These are phyloP conservation scores for Brachypalpus laphriformis DNA, from an alignment of 2,888 invertebrate genomes.

Conservation along the genomic window DNA sequence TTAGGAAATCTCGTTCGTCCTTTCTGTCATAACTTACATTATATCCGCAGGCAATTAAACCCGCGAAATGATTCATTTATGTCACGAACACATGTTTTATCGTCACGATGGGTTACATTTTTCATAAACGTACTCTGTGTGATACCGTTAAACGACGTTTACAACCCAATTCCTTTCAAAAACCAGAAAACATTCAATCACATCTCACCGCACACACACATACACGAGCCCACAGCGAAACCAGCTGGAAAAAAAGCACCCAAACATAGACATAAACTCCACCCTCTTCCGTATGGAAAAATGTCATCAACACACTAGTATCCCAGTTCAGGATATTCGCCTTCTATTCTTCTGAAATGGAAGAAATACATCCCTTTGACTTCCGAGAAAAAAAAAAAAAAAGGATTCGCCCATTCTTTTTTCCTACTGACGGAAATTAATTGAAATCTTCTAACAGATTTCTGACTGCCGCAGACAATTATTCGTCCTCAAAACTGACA, in stretches of 20 bases:
- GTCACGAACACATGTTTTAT: conserved; percentile 33
- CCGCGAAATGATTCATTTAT: conserved; percentile 27
- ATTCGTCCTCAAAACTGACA: conserved; percentile 53
- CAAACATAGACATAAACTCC: not conserved
- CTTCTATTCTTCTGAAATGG: conserved; percentile 5
- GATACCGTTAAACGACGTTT: conserved; percentile 41
- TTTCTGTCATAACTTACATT: not conserved
- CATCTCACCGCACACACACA: conserved; percentile 1
- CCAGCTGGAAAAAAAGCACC: not conserved
- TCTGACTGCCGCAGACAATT: conserved; percentile 55
- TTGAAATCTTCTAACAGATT: conserved; percentile 53
- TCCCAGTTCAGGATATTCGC: not conserved
- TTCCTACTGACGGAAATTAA: conserved; percentile 32
- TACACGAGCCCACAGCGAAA: conserved; percentile 12
- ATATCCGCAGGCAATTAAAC: conserved; percentile 24
- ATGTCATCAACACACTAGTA: conserved; percentile 24
- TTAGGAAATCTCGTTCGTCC: not conserved
- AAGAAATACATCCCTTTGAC: not conserved
- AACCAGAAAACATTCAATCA: conserved; percentile 26
- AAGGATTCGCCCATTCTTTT: not conserved
- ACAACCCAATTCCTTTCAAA: conserved; percentile 35
- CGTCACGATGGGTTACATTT: conserved; percentile 21
- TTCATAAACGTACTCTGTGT: conserved; percentile 18
- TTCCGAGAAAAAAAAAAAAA: not conserved
- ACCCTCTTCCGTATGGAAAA: not conserved